Conservation (phyloP, 2,888 invertebrate species). For the Lepidonotus clava region DNA sequence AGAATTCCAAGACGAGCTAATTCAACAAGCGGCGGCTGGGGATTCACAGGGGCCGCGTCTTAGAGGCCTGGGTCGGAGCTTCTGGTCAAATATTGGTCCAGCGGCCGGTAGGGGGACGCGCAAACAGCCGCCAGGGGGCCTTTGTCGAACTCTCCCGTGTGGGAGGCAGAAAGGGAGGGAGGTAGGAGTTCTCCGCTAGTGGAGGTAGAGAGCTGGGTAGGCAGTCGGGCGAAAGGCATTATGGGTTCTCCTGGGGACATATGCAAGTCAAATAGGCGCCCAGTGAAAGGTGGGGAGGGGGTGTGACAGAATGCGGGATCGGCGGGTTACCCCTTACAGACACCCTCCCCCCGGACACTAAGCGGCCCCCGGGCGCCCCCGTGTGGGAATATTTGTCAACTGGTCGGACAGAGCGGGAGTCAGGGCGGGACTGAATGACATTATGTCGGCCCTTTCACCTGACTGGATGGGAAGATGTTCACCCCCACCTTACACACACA, state of each 20-base stretch:
- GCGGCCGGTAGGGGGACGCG: neutral
- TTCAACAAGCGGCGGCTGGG: neutral
- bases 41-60: neutral
- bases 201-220: neutral
- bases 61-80: neutral
- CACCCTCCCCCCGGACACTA: neutral
- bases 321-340: neutral
- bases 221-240: neutral
- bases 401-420: neutral
- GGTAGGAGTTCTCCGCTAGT: neutral
- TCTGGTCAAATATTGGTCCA: neutral
- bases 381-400: neutral
- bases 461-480: no score
- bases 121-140: neutral
- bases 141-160: neutral
- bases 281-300: neutral
- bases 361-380: neutral
- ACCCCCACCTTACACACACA: no score
- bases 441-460: neutral
- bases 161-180: neutral
- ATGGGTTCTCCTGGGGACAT: slow-evolving; percentile 19
- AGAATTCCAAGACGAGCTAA: slow-evolving; percentile 7
- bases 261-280: neutral
- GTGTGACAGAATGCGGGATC: neutral
- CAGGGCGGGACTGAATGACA: neutral